phyloP scores from a whole-genome alignment of 2,113 vertebrate genomes.

The Alectura lathami region DNA sequence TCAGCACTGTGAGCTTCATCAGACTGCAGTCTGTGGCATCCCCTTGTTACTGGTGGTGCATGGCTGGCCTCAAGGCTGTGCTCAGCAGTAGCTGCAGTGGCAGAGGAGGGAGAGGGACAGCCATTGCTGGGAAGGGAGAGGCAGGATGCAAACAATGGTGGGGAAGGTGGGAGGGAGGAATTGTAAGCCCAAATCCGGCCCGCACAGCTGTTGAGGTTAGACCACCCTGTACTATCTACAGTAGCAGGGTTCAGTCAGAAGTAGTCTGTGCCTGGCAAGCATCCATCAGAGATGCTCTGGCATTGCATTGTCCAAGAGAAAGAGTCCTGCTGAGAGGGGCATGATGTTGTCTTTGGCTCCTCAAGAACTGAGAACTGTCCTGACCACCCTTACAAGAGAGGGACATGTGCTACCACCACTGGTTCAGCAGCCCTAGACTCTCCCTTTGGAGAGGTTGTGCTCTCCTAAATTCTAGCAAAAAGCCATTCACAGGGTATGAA shows the following conservation, averaged over 20 bases:
- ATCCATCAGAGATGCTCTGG: neutral
- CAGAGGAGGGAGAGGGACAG: neutral
- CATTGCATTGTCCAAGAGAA: neutral
- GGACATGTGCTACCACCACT: neutral
- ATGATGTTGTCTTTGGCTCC: neutral
- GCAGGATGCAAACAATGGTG: neutral
- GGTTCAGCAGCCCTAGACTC: neutral
- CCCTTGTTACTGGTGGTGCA: neutral
- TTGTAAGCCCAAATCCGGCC: neutral
- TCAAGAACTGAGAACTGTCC: neutral
- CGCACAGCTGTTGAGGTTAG: neutral
- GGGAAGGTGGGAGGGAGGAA: neutral
- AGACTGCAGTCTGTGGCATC: fast-evolving
- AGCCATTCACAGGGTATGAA: fast-evolving
- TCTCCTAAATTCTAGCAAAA: neutral
- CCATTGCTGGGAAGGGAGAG: neutral
- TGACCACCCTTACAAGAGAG: neutral
- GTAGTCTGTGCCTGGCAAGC: neutral
- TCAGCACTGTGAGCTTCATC: fast-evolving
- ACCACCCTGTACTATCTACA: neutral
- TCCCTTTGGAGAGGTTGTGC: neutral
- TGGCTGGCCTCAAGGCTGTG: fast-evolving
- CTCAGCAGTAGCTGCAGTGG: neutral
- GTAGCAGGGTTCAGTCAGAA: neutral
- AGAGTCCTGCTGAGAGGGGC: neutral